phyloP scores from a whole-genome alignment of 2,113 vertebrate genomes.

The Phycodurus eques region DNA sequence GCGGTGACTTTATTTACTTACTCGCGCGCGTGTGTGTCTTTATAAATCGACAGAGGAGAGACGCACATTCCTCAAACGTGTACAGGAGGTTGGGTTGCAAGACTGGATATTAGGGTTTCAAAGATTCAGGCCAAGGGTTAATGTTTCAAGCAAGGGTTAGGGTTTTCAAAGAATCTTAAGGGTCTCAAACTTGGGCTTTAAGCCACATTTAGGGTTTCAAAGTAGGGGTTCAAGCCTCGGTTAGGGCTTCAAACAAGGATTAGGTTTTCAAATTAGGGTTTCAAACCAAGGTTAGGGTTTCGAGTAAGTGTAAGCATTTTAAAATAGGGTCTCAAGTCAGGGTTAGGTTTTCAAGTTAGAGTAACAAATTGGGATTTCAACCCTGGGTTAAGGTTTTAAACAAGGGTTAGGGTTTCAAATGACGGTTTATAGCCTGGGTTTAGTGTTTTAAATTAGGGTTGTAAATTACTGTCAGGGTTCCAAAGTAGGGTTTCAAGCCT shows the following conservation, averaged over 20 bases:
- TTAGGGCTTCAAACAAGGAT: neutral
- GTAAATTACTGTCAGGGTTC: too few species aligned
- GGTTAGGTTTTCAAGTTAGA: too few species aligned
- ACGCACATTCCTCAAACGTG: constrained; percentile 76
- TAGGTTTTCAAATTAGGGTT: neutral
- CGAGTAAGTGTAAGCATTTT: neutral
- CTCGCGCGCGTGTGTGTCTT: constrained; percentile 81
- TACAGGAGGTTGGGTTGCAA: constrained; percentile 19
- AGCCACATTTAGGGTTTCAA: neutral
- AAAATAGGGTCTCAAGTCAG: neutral
- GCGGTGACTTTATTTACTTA: constrained; percentile 86
- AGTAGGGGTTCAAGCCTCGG: neutral
- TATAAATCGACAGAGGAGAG: constrained; percentile 91
- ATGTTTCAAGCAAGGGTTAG: neutral
- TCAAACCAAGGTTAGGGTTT: neutral
- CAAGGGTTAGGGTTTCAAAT: too few species aligned
- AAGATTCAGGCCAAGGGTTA: too few species aligned
- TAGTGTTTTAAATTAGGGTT: too few species aligned
- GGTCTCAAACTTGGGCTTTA: neutral
- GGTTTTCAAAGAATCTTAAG: constrained; percentile 12
- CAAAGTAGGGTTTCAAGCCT: too few species aligned
- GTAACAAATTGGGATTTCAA: too few species aligned
- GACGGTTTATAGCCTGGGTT: too few species aligned
- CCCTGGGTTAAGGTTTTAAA: too few species aligned
- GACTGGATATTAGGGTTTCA: too few species aligned